These are phyloP conservation scores for Nomada flava DNA, from an alignment of 2,888 invertebrate species.

Conservation along the genomic window DNA sequence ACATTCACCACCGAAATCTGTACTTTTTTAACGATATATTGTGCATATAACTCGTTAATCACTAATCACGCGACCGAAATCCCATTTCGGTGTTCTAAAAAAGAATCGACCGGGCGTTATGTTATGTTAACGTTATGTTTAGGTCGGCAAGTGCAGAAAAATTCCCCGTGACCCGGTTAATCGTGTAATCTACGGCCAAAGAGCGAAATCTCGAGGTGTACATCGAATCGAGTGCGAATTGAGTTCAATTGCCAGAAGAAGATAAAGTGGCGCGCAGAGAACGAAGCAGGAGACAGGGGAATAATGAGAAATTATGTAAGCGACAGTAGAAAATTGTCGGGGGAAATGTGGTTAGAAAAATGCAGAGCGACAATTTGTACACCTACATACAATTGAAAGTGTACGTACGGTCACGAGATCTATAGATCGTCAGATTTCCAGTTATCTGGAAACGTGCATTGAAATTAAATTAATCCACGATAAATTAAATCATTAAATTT, in stretches of 20 bases:
- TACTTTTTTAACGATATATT: neutral
- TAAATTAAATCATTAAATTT: no score
- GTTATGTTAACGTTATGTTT: no score
- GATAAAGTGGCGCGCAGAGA: neutral
- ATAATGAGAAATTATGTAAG: no score
- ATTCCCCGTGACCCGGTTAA: conserved; percentile 5
- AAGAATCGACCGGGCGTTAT: conserved; percentile 17
- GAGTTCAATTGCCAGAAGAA: neutral
- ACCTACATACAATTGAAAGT: no score
- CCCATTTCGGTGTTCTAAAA: neutral
- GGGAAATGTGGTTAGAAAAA: no score
- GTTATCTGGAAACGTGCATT: no score
- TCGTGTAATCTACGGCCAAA: conserved; percentile 23
- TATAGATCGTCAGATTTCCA: no score
- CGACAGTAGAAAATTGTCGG: no score
- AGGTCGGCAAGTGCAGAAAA: neutral
- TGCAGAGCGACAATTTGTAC: no score
- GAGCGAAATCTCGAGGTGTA: neutral
- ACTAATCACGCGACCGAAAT: neutral
- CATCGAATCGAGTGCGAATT: conserved; percentile 1
- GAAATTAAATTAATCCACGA: no score
- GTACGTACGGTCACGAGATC: no score
- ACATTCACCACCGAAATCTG: neutral
- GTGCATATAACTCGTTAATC: neutral
- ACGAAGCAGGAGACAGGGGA: no score